Evolutionary conservation across 53 echinoderm and acorn worm species (phyloP).

Genomic region (Paelopatides confundens): DNA sequence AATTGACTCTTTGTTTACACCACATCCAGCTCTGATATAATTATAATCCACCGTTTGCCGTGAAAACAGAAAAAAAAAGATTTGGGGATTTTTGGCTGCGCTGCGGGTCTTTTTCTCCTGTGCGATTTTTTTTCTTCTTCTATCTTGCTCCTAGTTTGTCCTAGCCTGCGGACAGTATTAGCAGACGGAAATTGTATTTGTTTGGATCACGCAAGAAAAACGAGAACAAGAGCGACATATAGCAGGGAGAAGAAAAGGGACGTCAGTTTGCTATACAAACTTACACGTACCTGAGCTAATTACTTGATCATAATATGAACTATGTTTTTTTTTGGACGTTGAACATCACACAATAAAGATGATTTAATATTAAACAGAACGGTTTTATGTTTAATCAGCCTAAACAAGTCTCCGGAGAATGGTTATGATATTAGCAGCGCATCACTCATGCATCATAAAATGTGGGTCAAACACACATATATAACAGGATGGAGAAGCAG

Average conservation of each 20-base stretch:
- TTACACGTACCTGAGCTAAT: neutral
- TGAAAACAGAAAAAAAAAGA: neutral
- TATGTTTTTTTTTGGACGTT: no score
- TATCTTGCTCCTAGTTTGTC: constrained; percentile 2
- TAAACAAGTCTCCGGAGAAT: no score
- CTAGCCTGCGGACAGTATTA: constrained; percentile 37
- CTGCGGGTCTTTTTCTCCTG: neutral
- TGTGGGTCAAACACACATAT: no score
- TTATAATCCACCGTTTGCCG: constrained; percentile 12
- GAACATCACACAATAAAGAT: no score
- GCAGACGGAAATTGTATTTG: constrained; percentile 23
- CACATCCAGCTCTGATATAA: neutral
- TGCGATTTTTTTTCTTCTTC: neutral
- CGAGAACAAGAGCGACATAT: neutral
- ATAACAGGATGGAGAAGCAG: no score
- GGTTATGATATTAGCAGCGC: no score
- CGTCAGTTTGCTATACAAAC: neutral
- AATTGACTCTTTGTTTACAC: constrained; percentile 35
- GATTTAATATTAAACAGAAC: no score
- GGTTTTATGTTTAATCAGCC: no score
- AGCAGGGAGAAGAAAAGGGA: neutral
- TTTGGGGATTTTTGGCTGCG: constrained; percentile 8
- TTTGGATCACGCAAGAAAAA: constrained; percentile 20
- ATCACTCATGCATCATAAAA: no score
- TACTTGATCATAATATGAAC: neutral